Percentiles rank a stretch among this genome's conserved stretches.
Conservation (phyloP, 2,888 invertebrate genomes). For the Halictus quadricinctus region DNA sequence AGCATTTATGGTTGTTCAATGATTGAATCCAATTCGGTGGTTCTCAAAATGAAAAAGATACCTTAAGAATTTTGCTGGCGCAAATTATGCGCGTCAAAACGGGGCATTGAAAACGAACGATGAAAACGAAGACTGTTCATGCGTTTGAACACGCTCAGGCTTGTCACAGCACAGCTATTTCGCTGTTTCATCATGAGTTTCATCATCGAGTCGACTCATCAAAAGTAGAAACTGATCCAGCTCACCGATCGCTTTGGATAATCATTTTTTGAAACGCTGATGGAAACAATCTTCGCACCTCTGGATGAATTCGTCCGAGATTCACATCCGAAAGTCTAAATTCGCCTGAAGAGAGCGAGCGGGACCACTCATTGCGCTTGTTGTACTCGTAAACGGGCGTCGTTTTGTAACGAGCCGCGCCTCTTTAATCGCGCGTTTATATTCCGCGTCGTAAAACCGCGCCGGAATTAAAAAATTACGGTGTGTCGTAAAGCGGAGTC, state of each 20-base stretch:
- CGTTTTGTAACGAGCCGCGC: constrained; percentile 40
- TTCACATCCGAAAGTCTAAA: not conserved
- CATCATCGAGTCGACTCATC: not conserved
- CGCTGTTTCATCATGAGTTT: not conserved
- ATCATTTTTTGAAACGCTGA: not conserved
- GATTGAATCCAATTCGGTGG: not conserved
- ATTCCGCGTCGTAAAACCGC: constrained; percentile 28
- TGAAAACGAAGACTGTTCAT: not conserved
- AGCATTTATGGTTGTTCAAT: not conserved
- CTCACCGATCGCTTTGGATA: not conserved
- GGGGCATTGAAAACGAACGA: not conserved
- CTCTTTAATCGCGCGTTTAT: constrained; percentile 48
- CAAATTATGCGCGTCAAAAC: not conserved
- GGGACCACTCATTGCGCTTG: constrained; percentile 25
- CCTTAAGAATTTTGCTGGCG: too few relatives aligned
- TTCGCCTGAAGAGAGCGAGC: not conserved
- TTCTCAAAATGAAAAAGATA: not conserved
- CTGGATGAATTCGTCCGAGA: not conserved
- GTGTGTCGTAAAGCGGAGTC: constrained; percentile 34
- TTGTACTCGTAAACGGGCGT: constrained; percentile 25
- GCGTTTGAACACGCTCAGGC: not conserved
- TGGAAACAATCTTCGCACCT: not conserved
- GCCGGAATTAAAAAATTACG: constrained; percentile 45
- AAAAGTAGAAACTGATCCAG: not conserved
- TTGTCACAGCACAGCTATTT: too few relatives aligned